Evolutionary conservation across 1,140 invertebrate genomes (phyloP).

Genomic region (Eubasilissa regina): DNA sequence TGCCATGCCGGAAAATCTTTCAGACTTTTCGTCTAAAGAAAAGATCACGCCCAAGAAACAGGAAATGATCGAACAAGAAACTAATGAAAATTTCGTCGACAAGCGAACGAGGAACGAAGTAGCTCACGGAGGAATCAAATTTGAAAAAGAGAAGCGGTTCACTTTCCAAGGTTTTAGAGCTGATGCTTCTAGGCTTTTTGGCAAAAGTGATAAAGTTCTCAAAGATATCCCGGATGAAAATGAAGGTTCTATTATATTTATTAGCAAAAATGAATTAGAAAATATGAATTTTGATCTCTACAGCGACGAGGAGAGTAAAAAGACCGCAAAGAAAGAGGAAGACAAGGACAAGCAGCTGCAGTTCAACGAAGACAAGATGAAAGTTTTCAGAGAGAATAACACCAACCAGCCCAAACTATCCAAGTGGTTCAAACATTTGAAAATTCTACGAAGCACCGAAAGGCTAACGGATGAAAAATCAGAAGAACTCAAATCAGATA

Average conservation of each 20-base stretch:
- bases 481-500: slow-evolving; percentile 68
- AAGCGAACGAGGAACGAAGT: slow-evolving; percentile 70
- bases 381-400: slow-evolving; percentile 71
- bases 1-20: slow-evolving; percentile 66
- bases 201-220: slow-evolving; percentile 71
- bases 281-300: slow-evolving; percentile 73
- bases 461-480: slow-evolving; percentile 65
- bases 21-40: slow-evolving; percentile 62
- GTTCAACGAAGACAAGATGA: slow-evolving; percentile 73
- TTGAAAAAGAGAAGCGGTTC: slow-evolving; percentile 71
- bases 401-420: slow-evolving; percentile 71
- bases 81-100: slow-evolving; percentile 30
- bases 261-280: slow-evolving; percentile 76
- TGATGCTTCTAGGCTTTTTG: slow-evolving; percentile 69
- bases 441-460: slow-evolving; percentile 68
- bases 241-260: slow-evolving; percentile 76
- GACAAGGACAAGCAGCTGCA: slow-evolving; percentile 64
- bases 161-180: slow-evolving; percentile 72
- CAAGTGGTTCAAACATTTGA: slow-evolving; percentile 76
- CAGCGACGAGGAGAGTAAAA: slow-evolving; percentile 68
- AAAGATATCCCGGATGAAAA: slow-evolving; percentile 76
- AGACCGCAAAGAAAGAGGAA: slow-evolving; percentile 62
- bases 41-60: slow-evolving; percentile 62
- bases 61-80: background rate
- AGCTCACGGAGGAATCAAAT: slow-evolving; percentile 65